These are phyloP conservation scores for Limnephilus rhombicus DNA, from an alignment of 2,888 invertebrate genomes.

Conservation along the genomic window DNA sequence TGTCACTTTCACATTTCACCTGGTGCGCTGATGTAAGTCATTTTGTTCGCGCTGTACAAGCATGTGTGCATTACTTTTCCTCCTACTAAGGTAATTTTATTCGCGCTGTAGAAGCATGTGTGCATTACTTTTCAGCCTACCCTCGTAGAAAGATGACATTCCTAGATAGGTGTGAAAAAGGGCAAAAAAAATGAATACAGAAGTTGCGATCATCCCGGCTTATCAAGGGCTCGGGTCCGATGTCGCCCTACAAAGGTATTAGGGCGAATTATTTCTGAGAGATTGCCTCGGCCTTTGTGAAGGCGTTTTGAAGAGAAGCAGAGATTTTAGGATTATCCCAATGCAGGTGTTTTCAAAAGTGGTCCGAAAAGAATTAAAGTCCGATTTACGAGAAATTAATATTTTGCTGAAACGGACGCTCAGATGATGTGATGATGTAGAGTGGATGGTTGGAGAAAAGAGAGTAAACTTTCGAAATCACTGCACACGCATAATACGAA, in stretches of 20 bases:
- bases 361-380: not conserved
- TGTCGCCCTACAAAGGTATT: not conserved
- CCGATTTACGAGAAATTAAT: not conserved
- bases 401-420: not conserved
- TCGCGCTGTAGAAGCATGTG: too few relatives aligned
- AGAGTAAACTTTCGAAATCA: too few relatives aligned
- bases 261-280: slow-evolving; percentile 12
- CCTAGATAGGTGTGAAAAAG: not conserved
- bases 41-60: too few relatives aligned
- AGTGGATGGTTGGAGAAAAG: not conserved
- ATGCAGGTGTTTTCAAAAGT: not conserved
- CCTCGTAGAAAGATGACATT: not conserved
- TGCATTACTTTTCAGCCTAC: too few relatives aligned
- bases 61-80: too few relatives aligned
- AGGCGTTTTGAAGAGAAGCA: not conserved
- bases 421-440: too few relatives aligned
- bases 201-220: not conserved
- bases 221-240: not conserved
- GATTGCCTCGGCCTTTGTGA: not conserved
- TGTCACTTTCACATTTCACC: too few relatives aligned
- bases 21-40: too few relatives aligned
- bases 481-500: too few relatives aligned
- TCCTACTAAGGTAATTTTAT: too few relatives aligned
- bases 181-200: not conserved
- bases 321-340: slow-evolving; percentile 5